These are phyloP conservation scores for Paelopatides confundens DNA, from an alignment of 53 echinoderm and acorn worm species.

Conservation along the genomic window DNA sequence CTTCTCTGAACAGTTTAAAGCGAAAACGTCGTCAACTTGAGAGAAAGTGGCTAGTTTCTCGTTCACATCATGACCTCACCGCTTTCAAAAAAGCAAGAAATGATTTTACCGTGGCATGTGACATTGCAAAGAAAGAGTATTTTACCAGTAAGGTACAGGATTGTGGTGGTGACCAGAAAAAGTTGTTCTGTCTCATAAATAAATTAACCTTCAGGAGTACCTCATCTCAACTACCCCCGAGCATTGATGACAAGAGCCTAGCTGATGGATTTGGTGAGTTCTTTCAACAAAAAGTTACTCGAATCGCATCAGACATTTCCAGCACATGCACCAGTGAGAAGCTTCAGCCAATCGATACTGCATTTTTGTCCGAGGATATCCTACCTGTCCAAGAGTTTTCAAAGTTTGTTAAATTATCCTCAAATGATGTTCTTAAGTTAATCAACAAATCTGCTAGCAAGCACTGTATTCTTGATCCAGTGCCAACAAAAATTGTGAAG, in stretches of 20 bases:
- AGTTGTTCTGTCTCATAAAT: background rate
- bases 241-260: background rate
- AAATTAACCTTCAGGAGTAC: background rate
- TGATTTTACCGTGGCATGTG: conserved; percentile 3
- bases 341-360: too few relatives aligned
- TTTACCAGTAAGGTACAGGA: background rate
- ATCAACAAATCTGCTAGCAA: too few relatives aligned
- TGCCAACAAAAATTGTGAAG: too few relatives aligned
- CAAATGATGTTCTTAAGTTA: too few relatives aligned
- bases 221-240: background rate
- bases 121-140: background rate
- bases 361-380: too few relatives aligned
- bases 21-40: too few relatives aligned
- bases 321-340: background rate
- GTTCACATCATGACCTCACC: too few relatives aligned
- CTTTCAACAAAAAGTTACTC: background rate
- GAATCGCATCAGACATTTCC: conserved; percentile 21
- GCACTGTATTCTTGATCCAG: too few relatives aligned
- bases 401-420: too few relatives aligned
- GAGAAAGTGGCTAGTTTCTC: too few relatives aligned
- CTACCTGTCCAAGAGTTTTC: too few relatives aligned
- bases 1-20: too few relatives aligned
- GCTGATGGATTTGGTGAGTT: conserved; percentile 5
- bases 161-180: background rate
- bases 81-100: background rate